phyloP scores from a whole-genome alignment of 2,113 vertebrate genomes.

The Corvus moneduloides region DNA sequence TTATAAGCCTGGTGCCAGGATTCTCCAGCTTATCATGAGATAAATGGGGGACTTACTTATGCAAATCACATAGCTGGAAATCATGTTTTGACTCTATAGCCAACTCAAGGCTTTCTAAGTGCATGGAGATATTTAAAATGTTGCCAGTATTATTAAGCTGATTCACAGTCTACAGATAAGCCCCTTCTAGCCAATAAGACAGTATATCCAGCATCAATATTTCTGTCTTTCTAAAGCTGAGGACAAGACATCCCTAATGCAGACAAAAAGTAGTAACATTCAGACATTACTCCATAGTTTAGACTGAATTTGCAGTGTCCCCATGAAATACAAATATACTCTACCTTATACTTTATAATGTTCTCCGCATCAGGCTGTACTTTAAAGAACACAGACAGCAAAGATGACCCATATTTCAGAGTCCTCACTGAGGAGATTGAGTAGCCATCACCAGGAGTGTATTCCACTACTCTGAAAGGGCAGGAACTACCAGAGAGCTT shows the following conservation, averaged over 20 bases:
- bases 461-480: background rate
- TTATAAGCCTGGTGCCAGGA: background rate
- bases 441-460: background rate
- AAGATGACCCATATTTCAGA: background rate
- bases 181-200: background rate
- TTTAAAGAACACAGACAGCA: background rate
- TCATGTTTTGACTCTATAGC: background rate
- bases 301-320: background rate
- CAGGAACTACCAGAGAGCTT: background rate
- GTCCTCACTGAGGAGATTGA: background rate
- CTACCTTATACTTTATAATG: background rate
- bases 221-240: constrained; percentile 18
- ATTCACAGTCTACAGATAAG: background rate
- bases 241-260: background rate
- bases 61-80: constrained; percentile 3
- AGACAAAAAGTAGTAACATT: background rate
- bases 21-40: background rate
- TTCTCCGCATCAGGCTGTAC: background rate
- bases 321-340: constrained; percentile 6
- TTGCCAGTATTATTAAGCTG: background rate
- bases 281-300: constrained; percentile 18
- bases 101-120: background rate
- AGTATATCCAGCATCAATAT: background rate
- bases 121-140: background rate
- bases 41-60: background rate